These are phyloP conservation scores for Alcedo quadribrachys DNA, from an alignment of 2,797 vertebrate genomes.

Conservation along the genomic window DNA sequence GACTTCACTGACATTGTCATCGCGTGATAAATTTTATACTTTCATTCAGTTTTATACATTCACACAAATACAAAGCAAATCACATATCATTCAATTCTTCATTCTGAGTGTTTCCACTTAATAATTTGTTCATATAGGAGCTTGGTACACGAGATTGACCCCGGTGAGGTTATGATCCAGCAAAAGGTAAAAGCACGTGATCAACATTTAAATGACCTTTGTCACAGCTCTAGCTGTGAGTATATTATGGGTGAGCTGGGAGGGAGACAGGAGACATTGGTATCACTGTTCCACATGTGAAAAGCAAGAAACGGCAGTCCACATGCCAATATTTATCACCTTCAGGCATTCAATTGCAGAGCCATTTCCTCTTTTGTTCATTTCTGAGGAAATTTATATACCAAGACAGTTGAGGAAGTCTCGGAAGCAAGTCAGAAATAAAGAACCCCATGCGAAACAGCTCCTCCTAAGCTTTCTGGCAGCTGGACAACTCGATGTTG, in stretches of 20 bases:
- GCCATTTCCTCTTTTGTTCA: not conserved
- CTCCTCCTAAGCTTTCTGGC: not conserved
- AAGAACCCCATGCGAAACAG: not conserved
- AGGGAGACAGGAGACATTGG: not conserved
- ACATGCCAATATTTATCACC: not conserved
- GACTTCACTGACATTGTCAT: not conserved
- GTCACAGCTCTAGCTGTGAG: not conserved
- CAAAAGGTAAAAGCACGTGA: not conserved
- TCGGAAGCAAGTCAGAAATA: not conserved
- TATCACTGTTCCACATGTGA: not conserved
- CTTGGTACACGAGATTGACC: fast-evolving
- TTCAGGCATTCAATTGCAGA: not conserved
- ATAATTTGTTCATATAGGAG: fast-evolving
- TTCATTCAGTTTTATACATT: too few species aligned
- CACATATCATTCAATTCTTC: not conserved
- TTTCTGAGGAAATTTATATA: not conserved
- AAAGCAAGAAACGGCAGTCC: not conserved
- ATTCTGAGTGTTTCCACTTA: fast-evolving
- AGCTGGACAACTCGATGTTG: not conserved
- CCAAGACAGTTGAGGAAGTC: not conserved
- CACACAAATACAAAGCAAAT: not conserved
- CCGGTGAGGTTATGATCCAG: not conserved
- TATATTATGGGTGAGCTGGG: not conserved
- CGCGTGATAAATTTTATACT: not conserved
- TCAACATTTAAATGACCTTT: not conserved